Conservation (phyloP, 2,888 invertebrate species). For the Lumbricus terrestris region DNA sequence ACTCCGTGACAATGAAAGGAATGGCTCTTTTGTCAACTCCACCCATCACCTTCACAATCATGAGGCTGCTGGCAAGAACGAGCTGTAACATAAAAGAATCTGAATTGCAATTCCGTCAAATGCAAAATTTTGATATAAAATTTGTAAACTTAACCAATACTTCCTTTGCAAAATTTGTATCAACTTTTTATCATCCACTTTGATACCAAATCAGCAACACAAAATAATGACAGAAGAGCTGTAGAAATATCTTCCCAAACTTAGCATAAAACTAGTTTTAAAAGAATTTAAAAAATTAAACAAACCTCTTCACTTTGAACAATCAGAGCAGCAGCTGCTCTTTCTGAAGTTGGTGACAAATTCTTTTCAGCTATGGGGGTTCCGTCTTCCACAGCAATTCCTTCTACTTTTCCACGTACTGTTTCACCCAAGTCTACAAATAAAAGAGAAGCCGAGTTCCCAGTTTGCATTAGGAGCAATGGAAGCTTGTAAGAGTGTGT, state of each 20-base stretch:
- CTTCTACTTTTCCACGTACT: background rate
- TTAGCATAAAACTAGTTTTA: background rate
- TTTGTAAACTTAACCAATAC: background rate
- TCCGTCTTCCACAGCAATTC: background rate
- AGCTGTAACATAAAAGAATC: slow-evolving; percentile 43
- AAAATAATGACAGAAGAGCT: background rate
- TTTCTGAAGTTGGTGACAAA: background rate
- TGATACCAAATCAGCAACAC: background rate
- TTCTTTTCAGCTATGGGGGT: background rate
- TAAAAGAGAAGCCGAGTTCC: background rate
- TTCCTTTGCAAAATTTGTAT: background rate
- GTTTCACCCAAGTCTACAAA: background rate
- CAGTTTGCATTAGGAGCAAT: background rate
- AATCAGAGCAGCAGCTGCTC: background rate
- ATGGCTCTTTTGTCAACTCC: slow-evolving; percentile 79
- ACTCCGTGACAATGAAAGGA: slow-evolving; percentile 83
- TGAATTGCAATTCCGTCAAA: background rate
- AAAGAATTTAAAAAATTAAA: background rate
- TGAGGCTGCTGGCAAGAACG: slow-evolving; percentile 50
- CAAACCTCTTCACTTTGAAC: background rate
- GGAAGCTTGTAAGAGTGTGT: background rate
- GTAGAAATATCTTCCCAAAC: background rate
- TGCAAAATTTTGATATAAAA: background rate
- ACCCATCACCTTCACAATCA: slow-evolving; percentile 82
- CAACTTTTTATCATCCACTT: background rate